Evolutionary conservation across 2,113 vertebrate genomes (phyloP).

Genomic region (Abramis brama): DNA sequence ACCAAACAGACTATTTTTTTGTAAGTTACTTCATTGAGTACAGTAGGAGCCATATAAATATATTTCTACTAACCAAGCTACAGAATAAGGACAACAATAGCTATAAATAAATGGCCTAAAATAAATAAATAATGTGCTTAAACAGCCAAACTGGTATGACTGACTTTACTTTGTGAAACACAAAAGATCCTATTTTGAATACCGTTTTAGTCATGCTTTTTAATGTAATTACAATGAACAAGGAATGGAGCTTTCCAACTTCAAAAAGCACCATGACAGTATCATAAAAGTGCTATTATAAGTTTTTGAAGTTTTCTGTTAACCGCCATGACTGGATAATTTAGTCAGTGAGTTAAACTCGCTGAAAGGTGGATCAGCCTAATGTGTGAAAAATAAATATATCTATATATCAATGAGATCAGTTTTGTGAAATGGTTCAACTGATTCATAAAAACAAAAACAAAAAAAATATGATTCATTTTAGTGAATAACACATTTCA

Average conservation of each 20-base stretch:
- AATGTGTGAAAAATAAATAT: not conserved
- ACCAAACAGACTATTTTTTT: not conserved
- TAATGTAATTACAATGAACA: not conserved
- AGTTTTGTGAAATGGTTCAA: not conserved
- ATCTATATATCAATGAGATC: too few relatives aligned
- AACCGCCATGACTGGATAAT: not conserved
- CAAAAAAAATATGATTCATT: not conserved
- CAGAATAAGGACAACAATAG: not conserved
- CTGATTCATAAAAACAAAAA: not conserved
- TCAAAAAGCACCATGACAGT: not conserved
- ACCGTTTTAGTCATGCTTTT: not conserved
- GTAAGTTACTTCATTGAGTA: not conserved
- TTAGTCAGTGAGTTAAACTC: not conserved
- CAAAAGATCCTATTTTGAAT: not conserved
- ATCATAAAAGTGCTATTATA: not conserved
- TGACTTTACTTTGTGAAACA: not conserved
- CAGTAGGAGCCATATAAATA: not conserved
- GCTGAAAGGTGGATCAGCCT: not conserved
- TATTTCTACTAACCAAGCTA: not conserved
- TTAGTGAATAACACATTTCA: not conserved
- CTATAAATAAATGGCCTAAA: not conserved
- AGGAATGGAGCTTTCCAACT: not conserved
- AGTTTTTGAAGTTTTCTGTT: not conserved
- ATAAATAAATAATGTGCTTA: not conserved
- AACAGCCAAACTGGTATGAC: not conserved